Percentiles rank a stretch among this genome's conserved stretches.
Evolutionary conservation across 2,797 vertebrate genomes (phyloP).

Genomic region (Scolopax bukidnonensis): DNA sequence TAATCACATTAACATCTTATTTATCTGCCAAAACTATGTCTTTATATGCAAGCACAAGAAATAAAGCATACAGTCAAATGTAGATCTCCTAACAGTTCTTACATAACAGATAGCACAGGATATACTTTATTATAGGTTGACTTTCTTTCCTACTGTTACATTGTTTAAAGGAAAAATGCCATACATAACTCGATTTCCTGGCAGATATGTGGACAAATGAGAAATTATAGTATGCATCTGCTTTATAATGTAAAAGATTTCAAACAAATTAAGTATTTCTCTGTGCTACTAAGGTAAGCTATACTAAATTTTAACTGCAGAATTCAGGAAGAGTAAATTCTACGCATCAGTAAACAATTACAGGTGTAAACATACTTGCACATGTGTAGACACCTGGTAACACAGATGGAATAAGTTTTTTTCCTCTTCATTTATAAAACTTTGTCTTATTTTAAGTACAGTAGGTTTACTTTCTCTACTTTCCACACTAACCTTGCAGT

Average conservation of each 20-base stretch:
- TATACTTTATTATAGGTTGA: not conserved
- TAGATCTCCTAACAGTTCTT: not conserved
- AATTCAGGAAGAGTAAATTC: not conserved
- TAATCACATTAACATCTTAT: conserved; percentile 70
- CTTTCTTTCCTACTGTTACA: not conserved
- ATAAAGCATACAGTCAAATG: conserved; percentile 47
- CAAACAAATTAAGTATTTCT: not conserved
- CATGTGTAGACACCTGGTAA: not conserved
- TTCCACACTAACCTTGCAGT: not conserved
- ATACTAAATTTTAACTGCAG: not conserved
- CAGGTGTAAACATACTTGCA: not conserved
- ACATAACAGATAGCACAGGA: not conserved
- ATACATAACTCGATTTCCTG: not conserved
- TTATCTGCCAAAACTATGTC: conserved; percentile 63
- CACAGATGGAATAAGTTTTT: not conserved
- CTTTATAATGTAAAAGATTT: not conserved
- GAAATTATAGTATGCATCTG: not conserved
- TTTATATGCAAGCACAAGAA: conserved; percentile 65
- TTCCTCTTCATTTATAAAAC: not conserved
- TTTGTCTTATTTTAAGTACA: not conserved
- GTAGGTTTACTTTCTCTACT: not conserved
- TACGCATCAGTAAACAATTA: not conserved
- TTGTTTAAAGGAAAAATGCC: not conserved
- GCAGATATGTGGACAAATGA: not conserved
- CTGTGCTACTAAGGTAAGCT: not conserved